Conservation (phyloP, 2,113 vertebrate species). For the Ctenomys sociabilis region DNA sequence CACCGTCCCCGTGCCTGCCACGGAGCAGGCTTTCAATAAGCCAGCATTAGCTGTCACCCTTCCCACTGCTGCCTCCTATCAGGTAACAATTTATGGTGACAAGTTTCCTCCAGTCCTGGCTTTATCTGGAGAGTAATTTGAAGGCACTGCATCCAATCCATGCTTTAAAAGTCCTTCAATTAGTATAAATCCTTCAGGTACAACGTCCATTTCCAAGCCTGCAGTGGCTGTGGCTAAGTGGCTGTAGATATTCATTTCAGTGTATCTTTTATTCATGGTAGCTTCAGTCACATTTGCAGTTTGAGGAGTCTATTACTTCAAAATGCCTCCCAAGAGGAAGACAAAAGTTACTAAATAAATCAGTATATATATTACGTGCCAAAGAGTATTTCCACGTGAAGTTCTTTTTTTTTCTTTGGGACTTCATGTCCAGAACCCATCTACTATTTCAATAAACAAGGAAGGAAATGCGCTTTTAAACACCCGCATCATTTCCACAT, state of each 20-base stretch:
- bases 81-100: conserved; percentile 38
- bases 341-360: conserved; percentile 61
- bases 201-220: conserved; percentile 42
- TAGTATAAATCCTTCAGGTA: conserved; percentile 76
- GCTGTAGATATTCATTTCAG: conserved; percentile 66
- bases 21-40: not conserved
- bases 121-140: conserved; percentile 57
- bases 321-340: conserved; percentile 67
- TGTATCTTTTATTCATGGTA: conserved; percentile 77
- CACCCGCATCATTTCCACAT: conserved; percentile 19
- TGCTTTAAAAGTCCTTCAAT: conserved; percentile 68
- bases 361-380: conserved; percentile 43
- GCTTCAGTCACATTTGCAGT: conserved; percentile 63
- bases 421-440: conserved; percentile 23
- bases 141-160: not conserved
- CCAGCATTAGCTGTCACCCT: not conserved
- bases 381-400: conserved; percentile 20
- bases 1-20: not conserved
- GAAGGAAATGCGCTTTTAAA: not conserved
- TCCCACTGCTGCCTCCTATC: not conserved
- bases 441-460: conserved; percentile 16
- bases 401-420: conserved; percentile 17
- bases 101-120: not conserved
- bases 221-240: conserved; percentile 70
- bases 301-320: conserved; percentile 69